Conservation (phyloP, 2,797 vertebrate genomes). For the Eulemur rubriventer region DNA sequence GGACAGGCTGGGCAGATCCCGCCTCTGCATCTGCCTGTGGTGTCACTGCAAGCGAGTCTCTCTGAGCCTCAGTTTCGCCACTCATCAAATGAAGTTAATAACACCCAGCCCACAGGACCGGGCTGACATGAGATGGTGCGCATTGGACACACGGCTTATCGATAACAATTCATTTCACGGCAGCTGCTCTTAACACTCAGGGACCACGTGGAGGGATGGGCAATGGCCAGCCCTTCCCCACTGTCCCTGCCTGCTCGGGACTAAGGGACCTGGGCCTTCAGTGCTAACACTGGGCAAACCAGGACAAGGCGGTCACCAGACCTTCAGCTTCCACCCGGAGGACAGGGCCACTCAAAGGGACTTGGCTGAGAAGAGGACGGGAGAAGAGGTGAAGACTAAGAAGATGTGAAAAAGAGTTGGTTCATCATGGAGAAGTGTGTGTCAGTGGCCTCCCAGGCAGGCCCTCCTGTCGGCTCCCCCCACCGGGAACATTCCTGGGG, state of each 20-base stretch:
- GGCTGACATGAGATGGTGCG: neutral
- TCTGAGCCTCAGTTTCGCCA: neutral
- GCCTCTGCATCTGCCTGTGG: neutral
- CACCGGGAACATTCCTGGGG: neutral
- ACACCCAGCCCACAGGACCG: neutral
- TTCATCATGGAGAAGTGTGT: neutral
- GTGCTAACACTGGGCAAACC: neutral
- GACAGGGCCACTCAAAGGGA: neutral
- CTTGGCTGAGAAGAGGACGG: neutral
- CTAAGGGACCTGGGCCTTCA: neutral
- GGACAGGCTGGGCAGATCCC: neutral
- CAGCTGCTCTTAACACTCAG: neutral
- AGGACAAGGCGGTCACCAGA: neutral
- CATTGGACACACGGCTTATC: rapidly evolving
- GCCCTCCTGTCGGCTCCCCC: neutral
- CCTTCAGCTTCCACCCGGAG: neutral
- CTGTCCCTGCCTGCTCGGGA: neutral
- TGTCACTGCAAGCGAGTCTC: neutral
- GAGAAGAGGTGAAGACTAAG: neutral
- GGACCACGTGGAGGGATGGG: neutral
- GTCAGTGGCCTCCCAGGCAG: neutral
- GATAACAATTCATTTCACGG: neutral
- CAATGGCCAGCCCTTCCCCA: neutral
- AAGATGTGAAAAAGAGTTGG: neutral
- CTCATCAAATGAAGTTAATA: neutral